Percentiles rank a stretch among this genome's conserved stretches.
phyloP scores from a whole-genome alignment of 2,797 vertebrate species.

The Heteromormyrus szaboi region DNA sequence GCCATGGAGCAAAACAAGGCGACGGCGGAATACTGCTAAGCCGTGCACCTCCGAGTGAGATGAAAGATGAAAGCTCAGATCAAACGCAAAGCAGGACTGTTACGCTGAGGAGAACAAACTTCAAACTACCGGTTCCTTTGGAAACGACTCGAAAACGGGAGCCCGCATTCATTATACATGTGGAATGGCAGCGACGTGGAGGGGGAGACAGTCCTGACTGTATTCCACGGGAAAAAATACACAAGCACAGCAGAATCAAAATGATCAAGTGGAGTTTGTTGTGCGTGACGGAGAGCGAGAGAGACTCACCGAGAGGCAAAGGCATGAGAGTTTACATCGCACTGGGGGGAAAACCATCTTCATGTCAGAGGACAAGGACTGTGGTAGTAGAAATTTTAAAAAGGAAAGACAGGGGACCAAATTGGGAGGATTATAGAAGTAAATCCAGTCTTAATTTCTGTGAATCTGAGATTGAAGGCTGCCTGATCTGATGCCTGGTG shows the following conservation, averaged over 20 bases:
- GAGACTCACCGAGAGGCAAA: neutral
- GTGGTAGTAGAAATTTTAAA: neutral
- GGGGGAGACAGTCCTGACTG: neutral
- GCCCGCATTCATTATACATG: slow-evolving; percentile 13
- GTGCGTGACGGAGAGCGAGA: neutral
- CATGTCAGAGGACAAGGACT: neutral
- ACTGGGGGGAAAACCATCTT: neutral
- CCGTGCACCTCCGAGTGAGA: neutral
- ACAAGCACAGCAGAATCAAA: neutral
- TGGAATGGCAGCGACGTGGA: neutral
- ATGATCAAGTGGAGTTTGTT: slow-evolving; percentile 8
- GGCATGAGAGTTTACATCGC: neutral
- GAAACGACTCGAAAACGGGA: neutral
- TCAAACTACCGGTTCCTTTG: slow-evolving; percentile 2
- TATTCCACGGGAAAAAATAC: neutral
- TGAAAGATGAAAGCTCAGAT: slow-evolving; percentile 9
- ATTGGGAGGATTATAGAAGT: neutral
- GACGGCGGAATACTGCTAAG: neutral
- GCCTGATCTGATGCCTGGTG: neutral
- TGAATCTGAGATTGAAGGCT: neutral
- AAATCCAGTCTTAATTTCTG: slow-evolving; percentile 1
- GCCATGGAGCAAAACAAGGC: neutral
- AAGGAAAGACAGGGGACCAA: neutral
- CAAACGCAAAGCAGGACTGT: slow-evolving; percentile 1
- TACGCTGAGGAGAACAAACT: slow-evolving; percentile 12